These are phyloP conservation scores for Seriola quinqueradiata DNA, from an alignment of 2,113 vertebrate genomes.

Conservation along the genomic window DNA sequence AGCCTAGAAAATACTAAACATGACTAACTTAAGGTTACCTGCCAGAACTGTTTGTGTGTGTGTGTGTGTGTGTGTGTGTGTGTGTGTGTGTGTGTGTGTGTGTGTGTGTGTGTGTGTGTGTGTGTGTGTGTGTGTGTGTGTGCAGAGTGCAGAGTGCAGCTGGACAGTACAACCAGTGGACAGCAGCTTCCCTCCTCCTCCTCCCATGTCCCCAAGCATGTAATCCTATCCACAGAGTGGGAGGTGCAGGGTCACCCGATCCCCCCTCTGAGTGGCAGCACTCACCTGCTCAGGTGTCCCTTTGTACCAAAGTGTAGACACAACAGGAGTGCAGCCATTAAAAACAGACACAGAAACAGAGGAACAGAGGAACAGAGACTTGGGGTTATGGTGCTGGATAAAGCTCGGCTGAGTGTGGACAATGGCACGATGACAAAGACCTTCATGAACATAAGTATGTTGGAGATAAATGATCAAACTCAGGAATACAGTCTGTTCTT, in stretches of 20 bases:
- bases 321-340: conserved; percentile 18
- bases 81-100: too few relatives aligned
- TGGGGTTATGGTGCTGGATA: conserved; percentile 29
- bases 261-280: conserved; percentile 47
- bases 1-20: background rate
- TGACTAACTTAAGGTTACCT: background rate
- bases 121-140: background rate
- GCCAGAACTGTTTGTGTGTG: background rate
- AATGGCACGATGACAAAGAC: conserved; percentile 61
- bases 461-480: background rate
- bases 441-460: conserved; percentile 53
- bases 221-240: conserved; percentile 68
- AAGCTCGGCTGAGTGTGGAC: conserved; percentile 35
- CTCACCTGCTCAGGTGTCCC: conserved; percentile 80
- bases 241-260: conserved; percentile 76
- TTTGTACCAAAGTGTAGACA: conserved; percentile 33
- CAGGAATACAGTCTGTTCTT: too few relatives aligned
- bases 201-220: conserved; percentile 6
- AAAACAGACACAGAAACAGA: background rate
- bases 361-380: background rate
- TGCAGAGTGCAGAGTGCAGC: conserved; percentile 21
- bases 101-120: background rate
- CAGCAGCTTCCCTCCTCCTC: background rate
- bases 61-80: too few relatives aligned
- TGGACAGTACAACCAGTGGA: conserved; percentile 23